Conservation (phyloP, 1,140 invertebrate species). For the Drosophila nasuta region DNA sequence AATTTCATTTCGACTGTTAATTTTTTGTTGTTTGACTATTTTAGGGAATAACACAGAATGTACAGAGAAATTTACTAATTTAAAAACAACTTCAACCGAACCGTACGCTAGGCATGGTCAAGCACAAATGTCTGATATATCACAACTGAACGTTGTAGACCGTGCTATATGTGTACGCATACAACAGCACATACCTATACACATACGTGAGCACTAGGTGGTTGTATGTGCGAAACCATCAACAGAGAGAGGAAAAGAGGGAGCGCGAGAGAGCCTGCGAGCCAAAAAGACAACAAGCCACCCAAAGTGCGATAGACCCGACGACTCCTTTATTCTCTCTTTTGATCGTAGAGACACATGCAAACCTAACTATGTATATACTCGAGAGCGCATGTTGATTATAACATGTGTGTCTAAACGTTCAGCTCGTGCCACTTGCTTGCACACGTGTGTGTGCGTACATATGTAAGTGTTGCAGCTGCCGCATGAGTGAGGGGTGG, state of each 20-base stretch:
- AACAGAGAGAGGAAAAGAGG: conserved; percentile 26
- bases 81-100: conserved; percentile 31
- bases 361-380: neutral
- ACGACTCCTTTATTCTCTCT: conserved; percentile 68
- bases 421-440: conserved; percentile 63
- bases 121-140: conserved; percentile 58
- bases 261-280: conserved; percentile 18
- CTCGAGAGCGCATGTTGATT: conserved; percentile 22
- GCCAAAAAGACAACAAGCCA: conserved; percentile 54
- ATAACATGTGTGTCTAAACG: conserved; percentile 33
- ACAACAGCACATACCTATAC: neutral
- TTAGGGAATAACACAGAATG: conserved; percentile 37
- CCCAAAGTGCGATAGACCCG: conserved; percentile 50
- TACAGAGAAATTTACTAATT: conserved; percentile 55
- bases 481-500: conserved; percentile 62
- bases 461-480: conserved; percentile 56
- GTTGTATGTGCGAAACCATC: conserved; percentile 32
- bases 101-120: conserved; percentile 67
- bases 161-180: conserved; percentile 23
- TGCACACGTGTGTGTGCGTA: conserved; percentile 21
- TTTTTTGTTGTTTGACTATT: conserved; percentile 41
- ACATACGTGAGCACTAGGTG: neutral
- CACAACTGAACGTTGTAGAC: conserved; percentile 59
- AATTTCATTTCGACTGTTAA: conserved; percentile 50
- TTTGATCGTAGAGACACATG: conserved; percentile 43